These are phyloP conservation scores for Phaetusa simplex DNA, from an alignment of 2,113 vertebrate genomes.

Conservation along the genomic window DNA sequence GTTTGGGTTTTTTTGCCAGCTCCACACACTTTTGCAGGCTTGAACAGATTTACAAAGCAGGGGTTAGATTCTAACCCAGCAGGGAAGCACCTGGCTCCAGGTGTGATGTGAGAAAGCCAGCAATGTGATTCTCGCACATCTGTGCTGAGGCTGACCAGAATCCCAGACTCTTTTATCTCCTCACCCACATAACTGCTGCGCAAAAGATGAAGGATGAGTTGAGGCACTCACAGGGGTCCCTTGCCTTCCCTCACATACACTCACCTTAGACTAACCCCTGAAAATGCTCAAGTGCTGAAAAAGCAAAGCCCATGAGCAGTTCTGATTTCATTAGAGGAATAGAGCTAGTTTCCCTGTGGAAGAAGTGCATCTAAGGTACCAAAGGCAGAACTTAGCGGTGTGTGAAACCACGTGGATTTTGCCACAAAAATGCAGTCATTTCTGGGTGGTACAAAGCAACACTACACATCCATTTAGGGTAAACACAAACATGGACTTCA, in stretches of 20 bases:
- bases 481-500: neutral
- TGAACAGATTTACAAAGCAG: neutral
- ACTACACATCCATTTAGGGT: neutral
- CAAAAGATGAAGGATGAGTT: neutral
- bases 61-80: neutral
- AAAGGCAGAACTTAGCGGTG: neutral
- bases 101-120: neutral
- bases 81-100: neutral
- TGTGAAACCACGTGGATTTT: neutral
- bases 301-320: neutral
- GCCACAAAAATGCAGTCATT: neutral
- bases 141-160: neutral
- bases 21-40: neutral
- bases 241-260: neutral
- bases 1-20: neutral
- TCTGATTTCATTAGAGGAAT: neutral
- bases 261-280: neutral
- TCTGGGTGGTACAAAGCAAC: neutral
- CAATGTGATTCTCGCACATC: fast-evolving
- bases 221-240: neutral
- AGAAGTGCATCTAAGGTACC: neutral
- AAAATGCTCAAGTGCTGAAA: neutral
- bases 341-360: neutral
- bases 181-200: neutral
- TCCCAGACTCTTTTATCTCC: neutral